Percentiles rank a stretch among this genome's conserved stretches.
Evolutionary conservation across 2,797 vertebrate species (phyloP).

Genomic region (Basileuterus tristriatus): DNA sequence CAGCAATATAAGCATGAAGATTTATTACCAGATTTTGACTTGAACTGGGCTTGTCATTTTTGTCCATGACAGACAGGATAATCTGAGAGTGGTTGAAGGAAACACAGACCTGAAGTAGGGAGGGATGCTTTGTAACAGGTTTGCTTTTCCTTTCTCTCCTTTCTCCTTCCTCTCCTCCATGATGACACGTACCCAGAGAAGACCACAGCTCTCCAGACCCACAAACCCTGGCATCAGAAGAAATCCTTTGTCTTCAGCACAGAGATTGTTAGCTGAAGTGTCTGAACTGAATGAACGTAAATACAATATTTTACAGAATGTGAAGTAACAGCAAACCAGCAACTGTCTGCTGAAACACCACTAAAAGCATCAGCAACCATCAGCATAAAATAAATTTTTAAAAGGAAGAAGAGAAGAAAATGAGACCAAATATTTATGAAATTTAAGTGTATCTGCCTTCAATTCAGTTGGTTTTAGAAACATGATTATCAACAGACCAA

Average conservation of each 20-base stretch:
- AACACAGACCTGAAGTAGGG: neutral
- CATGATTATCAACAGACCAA: neutral
- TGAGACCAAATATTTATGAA: neutral
- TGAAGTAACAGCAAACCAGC: neutral
- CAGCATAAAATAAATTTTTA: neutral
- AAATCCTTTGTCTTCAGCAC: neutral
- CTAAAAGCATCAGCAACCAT: neutral
- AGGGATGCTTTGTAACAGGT: neutral
- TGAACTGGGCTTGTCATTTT: neutral
- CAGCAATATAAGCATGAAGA: neutral
- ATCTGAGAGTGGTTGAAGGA: neutral
- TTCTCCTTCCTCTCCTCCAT: neutral
- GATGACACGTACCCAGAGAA: neutral
- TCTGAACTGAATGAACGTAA: neutral
- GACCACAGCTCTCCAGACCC: neutral
- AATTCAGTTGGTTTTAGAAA: neutral
- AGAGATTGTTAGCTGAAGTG: neutral
- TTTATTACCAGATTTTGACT: conserved; percentile 8
- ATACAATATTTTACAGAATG: neutral
- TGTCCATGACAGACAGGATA: neutral
- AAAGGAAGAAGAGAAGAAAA: neutral
- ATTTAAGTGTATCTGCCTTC: neutral
- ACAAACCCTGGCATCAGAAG: neutral
- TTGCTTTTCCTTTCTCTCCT: neutral
- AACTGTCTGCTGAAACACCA: neutral